These are phyloP conservation scores for Emys orbicularis DNA, from an alignment of 2,797 vertebrate genomes.

Conservation along the genomic window DNA sequence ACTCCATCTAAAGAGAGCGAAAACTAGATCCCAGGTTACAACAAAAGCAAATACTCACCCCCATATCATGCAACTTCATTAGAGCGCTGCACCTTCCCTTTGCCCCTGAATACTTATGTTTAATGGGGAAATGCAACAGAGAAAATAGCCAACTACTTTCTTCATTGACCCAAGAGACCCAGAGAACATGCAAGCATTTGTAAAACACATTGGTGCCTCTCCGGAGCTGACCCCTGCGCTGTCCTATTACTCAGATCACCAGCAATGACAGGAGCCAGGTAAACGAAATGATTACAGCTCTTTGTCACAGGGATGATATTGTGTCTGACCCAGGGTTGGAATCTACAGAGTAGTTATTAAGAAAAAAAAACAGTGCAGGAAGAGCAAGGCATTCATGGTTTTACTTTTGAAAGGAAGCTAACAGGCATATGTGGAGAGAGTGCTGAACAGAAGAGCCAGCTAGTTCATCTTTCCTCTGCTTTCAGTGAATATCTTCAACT, in stretches of 20 bases:
- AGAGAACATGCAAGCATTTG: neutral
- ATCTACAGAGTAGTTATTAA: slow-evolving; percentile 43
- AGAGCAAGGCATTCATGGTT: slow-evolving; percentile 4
- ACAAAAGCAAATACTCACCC: slow-evolving; percentile 24
- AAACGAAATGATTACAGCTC: neutral
- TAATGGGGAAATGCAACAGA: neutral
- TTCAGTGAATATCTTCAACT: neutral
- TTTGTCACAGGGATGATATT: neutral
- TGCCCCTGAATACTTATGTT: neutral
- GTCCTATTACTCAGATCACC: fast-evolving
- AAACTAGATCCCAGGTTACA: neutral
- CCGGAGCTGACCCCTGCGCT: neutral
- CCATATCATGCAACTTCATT: neutral
- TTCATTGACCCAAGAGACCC: neutral
- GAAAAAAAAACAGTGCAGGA: neutral
- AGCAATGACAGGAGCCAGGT: neutral
- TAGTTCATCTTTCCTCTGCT: neutral
- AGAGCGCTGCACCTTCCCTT: neutral
- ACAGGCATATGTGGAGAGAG: neutral
- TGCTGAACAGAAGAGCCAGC: neutral
- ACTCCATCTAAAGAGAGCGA: slow-evolving; percentile 13
- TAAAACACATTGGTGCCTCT: neutral
- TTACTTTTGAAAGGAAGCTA: slow-evolving; percentile 4
- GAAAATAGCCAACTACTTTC: slow-evolving; percentile 17
- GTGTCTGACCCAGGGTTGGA: neutral